These are phyloP conservation scores for Grammomys dolichurus DNA, from an alignment of 2,113 vertebrate genomes.

Conservation along the genomic window DNA sequence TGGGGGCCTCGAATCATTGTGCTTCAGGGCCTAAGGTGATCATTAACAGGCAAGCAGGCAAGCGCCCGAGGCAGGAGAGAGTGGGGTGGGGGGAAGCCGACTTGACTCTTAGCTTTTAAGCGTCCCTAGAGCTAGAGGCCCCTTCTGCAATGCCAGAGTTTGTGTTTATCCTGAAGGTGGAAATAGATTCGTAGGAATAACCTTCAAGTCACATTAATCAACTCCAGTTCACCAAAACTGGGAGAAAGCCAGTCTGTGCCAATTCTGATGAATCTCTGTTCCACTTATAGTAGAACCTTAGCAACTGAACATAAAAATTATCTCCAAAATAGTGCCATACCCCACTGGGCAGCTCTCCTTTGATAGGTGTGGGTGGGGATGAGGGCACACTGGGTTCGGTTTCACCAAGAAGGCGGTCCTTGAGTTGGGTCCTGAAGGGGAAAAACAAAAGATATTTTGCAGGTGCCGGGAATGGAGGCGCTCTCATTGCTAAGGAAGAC, in stretches of 20 bases:
- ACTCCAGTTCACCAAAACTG: constrained; percentile 35
- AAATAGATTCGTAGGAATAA: constrained; percentile 60
- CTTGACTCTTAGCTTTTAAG: constrained; percentile 1
- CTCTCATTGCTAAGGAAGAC: fast-evolving
- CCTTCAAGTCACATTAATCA: constrained; percentile 62
- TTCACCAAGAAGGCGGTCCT: neutral
- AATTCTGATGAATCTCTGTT: neutral
- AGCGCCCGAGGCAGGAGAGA: constrained; percentile 3
- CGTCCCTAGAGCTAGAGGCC: neutral
- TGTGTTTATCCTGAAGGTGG: constrained; percentile 38
- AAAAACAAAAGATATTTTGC: neutral
- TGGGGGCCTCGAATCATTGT: constrained; percentile 32
- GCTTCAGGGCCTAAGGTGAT: constrained; percentile 70
- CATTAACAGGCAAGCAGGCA: constrained; percentile 61
- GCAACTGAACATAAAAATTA: neutral
- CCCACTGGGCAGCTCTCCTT: neutral
- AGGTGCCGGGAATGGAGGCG: neutral
- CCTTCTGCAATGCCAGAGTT: constrained; percentile 32
- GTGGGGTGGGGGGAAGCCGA: neutral
- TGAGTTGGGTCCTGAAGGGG: neutral
- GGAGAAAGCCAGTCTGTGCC: neutral
- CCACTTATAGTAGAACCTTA: neutral
- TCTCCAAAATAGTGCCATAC: neutral
- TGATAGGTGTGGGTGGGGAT: fast-evolving
- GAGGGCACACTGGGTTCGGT: neutral